Evolutionary conservation across 2,888 invertebrate species (phyloP).

Genomic region (Serripes groenlandicus): DNA sequence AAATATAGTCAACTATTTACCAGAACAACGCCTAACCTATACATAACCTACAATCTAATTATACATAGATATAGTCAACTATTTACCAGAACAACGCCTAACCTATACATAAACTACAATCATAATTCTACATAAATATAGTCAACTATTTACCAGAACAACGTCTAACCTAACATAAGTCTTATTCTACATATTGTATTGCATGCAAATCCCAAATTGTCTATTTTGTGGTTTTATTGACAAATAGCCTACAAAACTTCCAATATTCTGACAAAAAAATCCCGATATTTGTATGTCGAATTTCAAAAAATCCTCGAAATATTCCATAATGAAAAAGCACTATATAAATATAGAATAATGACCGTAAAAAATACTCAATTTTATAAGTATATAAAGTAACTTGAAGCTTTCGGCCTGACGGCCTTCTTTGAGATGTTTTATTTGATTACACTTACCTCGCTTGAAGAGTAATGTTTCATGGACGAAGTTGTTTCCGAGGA

Average conservation of each 20-base stretch:
- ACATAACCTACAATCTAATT: not conserved
- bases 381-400: not conserved
- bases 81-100: not conserved
- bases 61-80: not conserved
- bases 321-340: no score
- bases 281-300: no score
- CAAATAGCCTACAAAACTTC: no score
- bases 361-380: no score
- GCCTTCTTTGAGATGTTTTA: no score
- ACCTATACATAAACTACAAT: not conserved
- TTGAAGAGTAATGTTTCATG: conserved; percentile 1
- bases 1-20: not conserved
- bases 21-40: not conserved
- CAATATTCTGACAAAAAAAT: no score
- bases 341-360: no score
- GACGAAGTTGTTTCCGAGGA: conserved; percentile 34
- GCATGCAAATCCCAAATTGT: no score
- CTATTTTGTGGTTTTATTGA: no score
- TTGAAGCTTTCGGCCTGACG: no score
- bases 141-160: not conserved
- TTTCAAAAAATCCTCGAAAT: no score
- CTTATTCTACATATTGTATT: not conserved
- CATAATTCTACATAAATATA: not conserved
- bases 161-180: not conserved
- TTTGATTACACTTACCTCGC: conserved; percentile 33